Evolutionary conservation across 2,113 vertebrate genomes (phyloP).

Genomic region (Salvelinus namaycush): DNA sequence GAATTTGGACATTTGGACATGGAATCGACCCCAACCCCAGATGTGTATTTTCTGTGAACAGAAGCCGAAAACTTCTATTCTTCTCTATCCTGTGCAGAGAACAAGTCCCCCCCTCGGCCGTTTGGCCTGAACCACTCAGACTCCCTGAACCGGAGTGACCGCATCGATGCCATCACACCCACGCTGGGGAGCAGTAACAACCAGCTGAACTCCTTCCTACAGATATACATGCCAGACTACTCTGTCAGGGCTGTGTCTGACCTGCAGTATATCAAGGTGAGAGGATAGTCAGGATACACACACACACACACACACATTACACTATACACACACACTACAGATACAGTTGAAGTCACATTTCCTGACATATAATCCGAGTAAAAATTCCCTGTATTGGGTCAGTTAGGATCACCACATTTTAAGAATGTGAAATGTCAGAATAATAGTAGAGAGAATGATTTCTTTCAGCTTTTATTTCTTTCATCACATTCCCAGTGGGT

Average conservation of each 20-base stretch:
- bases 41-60: neutral
- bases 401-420: too few species aligned
- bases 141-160: conserved; percentile 91
- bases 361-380: too few species aligned
- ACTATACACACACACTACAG: too few species aligned
- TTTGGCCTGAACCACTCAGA: conserved; percentile 98
- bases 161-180: conserved; percentile 89
- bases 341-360: too few species aligned
- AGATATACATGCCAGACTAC: conserved; percentile 95
- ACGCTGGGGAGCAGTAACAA: conserved; percentile 94
- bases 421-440: too few species aligned
- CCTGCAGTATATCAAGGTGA: conserved; percentile 96
- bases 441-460: too few species aligned
- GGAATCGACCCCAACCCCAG: too few species aligned
- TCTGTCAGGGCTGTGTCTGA: conserved; percentile 93
- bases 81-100: conserved; percentile 72
- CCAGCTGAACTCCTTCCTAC: conserved; percentile 94
- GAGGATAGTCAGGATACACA: conserved; percentile 13
- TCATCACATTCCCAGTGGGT: too few species aligned
- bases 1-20: too few species aligned
- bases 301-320: neutral
- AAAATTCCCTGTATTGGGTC: too few species aligned
- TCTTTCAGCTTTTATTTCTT: too few species aligned
- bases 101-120: conserved; percentile 93
- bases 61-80: neutral